A percentile compares a stretch with the other conserved stretches of the same genome.
These are phyloP conservation scores for Ellobius talpinus DNA, from an alignment of 2,113 vertebrate species.

Conservation along the genomic window DNA sequence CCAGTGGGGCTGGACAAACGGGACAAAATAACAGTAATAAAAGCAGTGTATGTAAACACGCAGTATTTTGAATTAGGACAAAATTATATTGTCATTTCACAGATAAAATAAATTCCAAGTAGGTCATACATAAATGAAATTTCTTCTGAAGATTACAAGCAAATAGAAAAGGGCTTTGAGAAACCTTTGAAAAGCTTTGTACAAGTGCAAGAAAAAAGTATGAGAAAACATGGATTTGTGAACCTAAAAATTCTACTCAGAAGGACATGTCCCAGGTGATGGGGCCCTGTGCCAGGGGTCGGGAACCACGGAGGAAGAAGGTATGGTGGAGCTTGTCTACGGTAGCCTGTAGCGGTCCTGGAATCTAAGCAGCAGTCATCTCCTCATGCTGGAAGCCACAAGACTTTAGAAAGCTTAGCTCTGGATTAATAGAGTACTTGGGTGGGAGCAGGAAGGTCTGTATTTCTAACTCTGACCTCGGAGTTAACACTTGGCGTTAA, in stretches of 20 bases:
- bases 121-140: slow-evolving; percentile 18
- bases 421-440: background rate
- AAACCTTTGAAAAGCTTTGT: background rate
- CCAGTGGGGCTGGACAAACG: background rate
- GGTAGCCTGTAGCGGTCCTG: background rate
- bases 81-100: slow-evolving; percentile 4
- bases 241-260: background rate
- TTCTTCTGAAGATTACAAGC: background rate
- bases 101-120: slow-evolving; percentile 41
- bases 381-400: background rate
- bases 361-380: background rate
- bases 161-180: slow-evolving; percentile 7
- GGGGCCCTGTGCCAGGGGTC: background rate
- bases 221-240: background rate
- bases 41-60: slow-evolving; percentile 26
- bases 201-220: background rate
- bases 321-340: background rate
- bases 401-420: background rate
- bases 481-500: slow-evolving; percentile 63
- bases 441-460: background rate
- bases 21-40: background rate
- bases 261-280: background rate
- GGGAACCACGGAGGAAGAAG: background rate
- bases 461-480: slow-evolving; percentile 46
- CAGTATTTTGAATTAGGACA: background rate